Base-by-base conservation (phyloP, 2,797 vertebrate species). In the Epinephelus malabaricus region DNA sequence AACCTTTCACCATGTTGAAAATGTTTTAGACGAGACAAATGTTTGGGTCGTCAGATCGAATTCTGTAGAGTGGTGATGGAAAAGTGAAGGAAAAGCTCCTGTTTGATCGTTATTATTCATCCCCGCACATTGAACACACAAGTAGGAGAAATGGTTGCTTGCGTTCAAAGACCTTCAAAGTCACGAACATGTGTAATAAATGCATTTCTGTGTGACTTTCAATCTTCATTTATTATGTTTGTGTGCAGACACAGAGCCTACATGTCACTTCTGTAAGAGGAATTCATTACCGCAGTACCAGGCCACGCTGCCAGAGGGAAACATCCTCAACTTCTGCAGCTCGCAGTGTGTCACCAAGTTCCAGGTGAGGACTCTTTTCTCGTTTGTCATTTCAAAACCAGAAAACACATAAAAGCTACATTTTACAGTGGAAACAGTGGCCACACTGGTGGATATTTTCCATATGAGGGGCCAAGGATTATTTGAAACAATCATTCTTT, bases 201-300 rank as follows among this genome's bases (percentile, higher is more conserved):
- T 69, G 9, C 2, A 11, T 45, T 12, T 73, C 9, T 3, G 9
- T 69, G 14, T 30, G 19, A 17, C 10, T 46, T 53, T 76, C 40
- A 40, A 34, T 54, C 2, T 68, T 47, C 7, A 6, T 70, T 27
- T 27, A 13, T 25, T 18, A 47, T 72, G 2, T 78, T 18, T 90
- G 34, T 85, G 75, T 83, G 63, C 94, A 98, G 98, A 93, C 95
- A 79, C 95, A 77, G 98, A 97, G 94, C 98, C 98, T 82, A 95
- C 96, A 73, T 99, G 98, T 96, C 97, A 98, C 95, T 99, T 97
- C 96, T 99, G 98, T 96, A 99, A 99, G 91, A 96, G 95, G 96
- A 99, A 96, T 89, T 96, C 97, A 71, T 97, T 99, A 95, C 98
- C 98, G 91, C 98, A 99, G 34, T 99, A 97, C 95, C 98, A 99